Percentiles rank a stretch among this genome's conserved stretches.
Evolutionary conservation across 2,888 invertebrate genomes (phyloP).

Genomic region (Orthonevra nobilis): DNA sequence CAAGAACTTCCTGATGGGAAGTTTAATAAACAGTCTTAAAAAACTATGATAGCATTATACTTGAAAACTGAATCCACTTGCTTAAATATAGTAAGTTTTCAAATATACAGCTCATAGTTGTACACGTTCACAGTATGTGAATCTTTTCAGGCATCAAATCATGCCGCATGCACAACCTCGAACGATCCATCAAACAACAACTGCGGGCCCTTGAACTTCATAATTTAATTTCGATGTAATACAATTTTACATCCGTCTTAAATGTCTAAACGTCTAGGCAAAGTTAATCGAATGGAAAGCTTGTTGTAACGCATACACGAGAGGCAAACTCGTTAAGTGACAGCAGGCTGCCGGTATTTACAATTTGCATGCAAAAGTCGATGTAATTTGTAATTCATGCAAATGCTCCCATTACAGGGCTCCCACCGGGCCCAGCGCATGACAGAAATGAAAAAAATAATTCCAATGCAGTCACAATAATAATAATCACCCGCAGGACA

Average conservation of each 20-base stretch:
- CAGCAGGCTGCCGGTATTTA: constrained; percentile 62
- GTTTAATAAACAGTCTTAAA: no score
- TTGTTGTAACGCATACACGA: constrained; percentile 16
- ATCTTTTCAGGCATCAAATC: no score
- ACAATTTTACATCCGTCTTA: constrained; percentile 27
- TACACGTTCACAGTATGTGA: no score
- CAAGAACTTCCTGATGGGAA: no score
- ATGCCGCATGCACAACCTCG: no score
- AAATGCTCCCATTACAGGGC: constrained; percentile 52
- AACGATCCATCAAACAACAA: no score
- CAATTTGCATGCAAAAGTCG: constrained; percentile 52
- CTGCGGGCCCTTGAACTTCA: no score
- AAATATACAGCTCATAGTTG: no score
- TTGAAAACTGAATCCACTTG: no score
- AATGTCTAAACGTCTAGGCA: constrained; percentile 3
- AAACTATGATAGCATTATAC: no score
- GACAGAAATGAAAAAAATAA: constrained; percentile 7
- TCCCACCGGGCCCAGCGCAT: constrained; percentile 17
- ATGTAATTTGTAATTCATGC: constrained; percentile 63
- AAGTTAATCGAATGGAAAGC: constrained; percentile 21
- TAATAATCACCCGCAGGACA: constrained; percentile 50
- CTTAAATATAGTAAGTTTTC: no score
- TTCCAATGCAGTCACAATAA: constrained; percentile 44
- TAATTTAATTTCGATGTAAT: background rate
- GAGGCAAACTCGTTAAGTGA: constrained; percentile 50